These are phyloP conservation scores for Sycophila texana DNA, from an alignment of 2,888 invertebrate genomes.

Conservation along the genomic window DNA sequence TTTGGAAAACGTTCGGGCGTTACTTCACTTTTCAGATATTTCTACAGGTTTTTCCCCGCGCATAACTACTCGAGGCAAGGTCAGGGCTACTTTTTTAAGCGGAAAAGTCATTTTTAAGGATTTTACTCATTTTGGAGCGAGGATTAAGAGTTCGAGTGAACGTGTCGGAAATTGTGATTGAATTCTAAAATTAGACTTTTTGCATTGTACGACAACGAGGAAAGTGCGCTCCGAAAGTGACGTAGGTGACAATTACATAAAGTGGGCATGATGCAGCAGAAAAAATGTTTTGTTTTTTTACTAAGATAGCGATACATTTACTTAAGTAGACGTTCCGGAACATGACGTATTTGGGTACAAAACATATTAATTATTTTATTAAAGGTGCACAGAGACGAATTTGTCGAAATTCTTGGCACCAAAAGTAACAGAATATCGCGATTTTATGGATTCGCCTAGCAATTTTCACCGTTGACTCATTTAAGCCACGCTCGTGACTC, in stretches of 20 bases:
- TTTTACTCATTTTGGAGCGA: neutral
- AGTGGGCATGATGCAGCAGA: neutral
- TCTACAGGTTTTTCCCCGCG: neutral
- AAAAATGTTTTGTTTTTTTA: neutral
- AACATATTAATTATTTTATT: neutral
- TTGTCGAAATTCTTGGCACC: slow-evolving; percentile 25
- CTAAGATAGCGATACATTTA: neutral
- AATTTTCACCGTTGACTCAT: slow-evolving; percentile 38
- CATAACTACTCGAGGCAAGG: neutral
- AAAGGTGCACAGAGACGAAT: neutral
- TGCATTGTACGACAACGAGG: neutral
- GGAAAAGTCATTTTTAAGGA: neutral
- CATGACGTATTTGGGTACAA: too few species aligned
- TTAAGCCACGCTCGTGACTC: slow-evolving; percentile 12
- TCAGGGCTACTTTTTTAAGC: neutral
- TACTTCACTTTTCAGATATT: neutral
- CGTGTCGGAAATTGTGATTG: slow-evolving; percentile 4
- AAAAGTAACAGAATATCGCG: slow-evolving; percentile 46
- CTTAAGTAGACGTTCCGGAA: too few species aligned
- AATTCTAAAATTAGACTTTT: slow-evolving; percentile 8
- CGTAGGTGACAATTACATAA: neutral
- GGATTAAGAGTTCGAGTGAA: neutral
- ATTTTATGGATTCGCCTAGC: slow-evolving; percentile 59
- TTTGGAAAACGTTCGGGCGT: neutral
- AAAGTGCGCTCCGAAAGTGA: neutral